A percentile compares a stretch with the other conserved stretches of the same genome.
These are phyloP conservation scores for Cinclus mexicanus DNA, from an alignment of 2,113 vertebrate species.

Conservation along the genomic window DNA sequence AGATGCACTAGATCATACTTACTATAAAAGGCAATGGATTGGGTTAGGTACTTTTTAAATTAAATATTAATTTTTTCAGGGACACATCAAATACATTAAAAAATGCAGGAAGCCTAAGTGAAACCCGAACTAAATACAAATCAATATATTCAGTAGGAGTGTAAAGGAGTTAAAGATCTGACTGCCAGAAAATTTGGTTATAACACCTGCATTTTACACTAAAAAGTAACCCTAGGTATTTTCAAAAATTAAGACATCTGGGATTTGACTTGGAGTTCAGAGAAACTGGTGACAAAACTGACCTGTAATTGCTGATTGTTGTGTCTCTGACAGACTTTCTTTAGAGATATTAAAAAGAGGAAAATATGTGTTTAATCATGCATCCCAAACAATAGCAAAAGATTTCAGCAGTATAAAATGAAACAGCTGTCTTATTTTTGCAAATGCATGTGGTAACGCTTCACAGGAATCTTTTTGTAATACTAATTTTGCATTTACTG, in stretches of 20 bases:
- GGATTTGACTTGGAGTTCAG: background rate
- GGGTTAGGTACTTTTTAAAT: background rate
- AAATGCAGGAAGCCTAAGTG: background rate
- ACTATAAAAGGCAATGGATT: conserved; percentile 3
- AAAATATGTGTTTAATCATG: background rate
- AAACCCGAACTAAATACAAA: background rate
- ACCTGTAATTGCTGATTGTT: background rate
- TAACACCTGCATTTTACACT: background rate
- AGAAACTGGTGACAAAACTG: background rate
- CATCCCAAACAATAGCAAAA: background rate
- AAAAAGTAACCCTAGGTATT: background rate
- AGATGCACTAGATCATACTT: background rate
- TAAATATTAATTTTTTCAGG: conserved; percentile 15
- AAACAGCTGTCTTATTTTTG: conserved; percentile 3
- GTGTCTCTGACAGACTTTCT: background rate
- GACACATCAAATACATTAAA: background rate
- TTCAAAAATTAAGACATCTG: background rate
- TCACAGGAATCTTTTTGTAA: background rate
- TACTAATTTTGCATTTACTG: background rate
- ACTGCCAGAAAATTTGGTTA: background rate
- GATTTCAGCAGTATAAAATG: background rate
- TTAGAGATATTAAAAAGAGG: background rate
- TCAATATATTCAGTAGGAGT: background rate
- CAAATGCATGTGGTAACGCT: background rate
- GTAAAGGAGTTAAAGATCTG: background rate